phyloP scores from a whole-genome alignment of 2,113 vertebrate genomes.

The Neodontobutis hainanensis region DNA sequence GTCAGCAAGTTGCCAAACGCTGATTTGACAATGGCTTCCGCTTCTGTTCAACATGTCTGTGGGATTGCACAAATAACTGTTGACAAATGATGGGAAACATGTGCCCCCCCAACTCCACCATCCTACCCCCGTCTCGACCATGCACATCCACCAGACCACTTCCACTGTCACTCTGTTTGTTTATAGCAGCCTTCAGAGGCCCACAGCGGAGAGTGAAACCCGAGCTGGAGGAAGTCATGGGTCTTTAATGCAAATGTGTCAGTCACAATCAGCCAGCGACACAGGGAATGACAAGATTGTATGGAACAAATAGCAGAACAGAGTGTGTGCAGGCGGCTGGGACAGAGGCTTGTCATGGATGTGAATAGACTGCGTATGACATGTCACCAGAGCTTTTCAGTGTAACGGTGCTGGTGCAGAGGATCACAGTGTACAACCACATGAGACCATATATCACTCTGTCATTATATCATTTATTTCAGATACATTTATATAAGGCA shows the following conservation, averaged over 20 bases:
- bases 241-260: conserved; percentile 11
- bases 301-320: not conserved
- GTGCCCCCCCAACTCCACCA: conserved; percentile 33
- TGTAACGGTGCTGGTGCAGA: too few relatives aligned
- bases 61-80: conserved; percentile 39
- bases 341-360: not conserved
- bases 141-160: not conserved
- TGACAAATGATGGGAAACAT: conserved; percentile 69
- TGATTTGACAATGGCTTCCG: conserved; percentile 24
- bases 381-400: not conserved
- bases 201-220: conserved; percentile 11
- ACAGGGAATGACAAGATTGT: not conserved
- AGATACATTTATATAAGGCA: too few relatives aligned
- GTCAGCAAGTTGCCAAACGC: conserved; percentile 9
- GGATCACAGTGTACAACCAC: not conserved
- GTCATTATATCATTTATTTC: too few relatives aligned
- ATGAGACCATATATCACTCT: not conserved
- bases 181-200: conserved; percentile 43
- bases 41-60: conserved; percentile 12
- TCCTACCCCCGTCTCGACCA: conserved; percentile 1
- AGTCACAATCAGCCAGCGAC: not conserved
- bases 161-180: conserved; percentile 33
- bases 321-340: not conserved
- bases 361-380: not conserved
- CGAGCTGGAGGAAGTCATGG: not conserved